Conservation (phyloP, 2,888 invertebrate species). For the Zaprionus bogoriensis region DNA sequence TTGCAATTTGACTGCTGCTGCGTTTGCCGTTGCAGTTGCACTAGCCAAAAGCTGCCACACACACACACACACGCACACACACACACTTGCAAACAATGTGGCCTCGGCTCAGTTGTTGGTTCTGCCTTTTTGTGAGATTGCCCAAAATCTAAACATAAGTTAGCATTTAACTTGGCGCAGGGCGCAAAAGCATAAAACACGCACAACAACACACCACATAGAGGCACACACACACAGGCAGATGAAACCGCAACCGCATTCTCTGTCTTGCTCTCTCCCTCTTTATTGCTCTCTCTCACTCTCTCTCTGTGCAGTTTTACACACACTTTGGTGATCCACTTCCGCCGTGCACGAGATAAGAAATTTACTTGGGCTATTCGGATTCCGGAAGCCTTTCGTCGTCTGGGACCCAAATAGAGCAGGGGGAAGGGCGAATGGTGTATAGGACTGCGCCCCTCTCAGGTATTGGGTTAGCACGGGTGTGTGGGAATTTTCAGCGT, state of each 20-base stretch:
- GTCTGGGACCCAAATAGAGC: not conserved
- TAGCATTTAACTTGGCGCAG: constrained; percentile 73
- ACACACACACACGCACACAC: constrained; percentile 15
- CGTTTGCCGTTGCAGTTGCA: constrained; percentile 49
- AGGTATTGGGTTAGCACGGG: constrained; percentile 19
- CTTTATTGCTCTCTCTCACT: not conserved
- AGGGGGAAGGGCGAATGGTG: not conserved
- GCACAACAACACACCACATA: constrained; percentile 53
- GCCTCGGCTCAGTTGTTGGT: constrained; percentile 51
- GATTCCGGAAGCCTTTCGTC: constrained; percentile 37
- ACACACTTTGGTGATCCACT: constrained; percentile 52
- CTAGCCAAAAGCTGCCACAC: constrained; percentile 55
- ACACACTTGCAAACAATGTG: constrained; percentile 43
- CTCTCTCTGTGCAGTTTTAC: constrained; percentile 22
- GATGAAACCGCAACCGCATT: constrained; percentile 29
- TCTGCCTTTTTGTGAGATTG: constrained; percentile 42
- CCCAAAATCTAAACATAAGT: constrained; percentile 72
- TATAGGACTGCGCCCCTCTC: not conserved
- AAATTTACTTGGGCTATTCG: constrained; percentile 51
- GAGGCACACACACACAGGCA: constrained; percentile 18
- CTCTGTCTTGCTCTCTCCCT: not conserved
- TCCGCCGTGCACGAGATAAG: constrained; percentile 49
- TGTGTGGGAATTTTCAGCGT: constrained; percentile 25
- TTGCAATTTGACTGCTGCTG: constrained; percentile 73
- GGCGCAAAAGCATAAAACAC: constrained; percentile 72